These are phyloP conservation scores for Xanthia icteritia DNA, from an alignment of 2,888 invertebrate species.

Conservation along the genomic window DNA sequence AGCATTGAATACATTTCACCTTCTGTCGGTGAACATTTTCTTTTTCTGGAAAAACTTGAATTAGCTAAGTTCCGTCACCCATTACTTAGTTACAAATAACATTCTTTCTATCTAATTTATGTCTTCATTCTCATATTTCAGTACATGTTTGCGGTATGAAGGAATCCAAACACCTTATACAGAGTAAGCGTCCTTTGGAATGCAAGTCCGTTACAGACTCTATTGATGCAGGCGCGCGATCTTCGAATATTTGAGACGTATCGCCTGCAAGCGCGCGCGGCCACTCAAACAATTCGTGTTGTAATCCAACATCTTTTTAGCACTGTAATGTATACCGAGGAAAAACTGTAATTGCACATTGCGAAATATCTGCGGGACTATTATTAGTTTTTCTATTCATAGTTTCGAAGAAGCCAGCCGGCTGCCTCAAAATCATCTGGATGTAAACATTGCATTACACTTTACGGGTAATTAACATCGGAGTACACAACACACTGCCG, in stretches of 20 bases:
- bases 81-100: slow-evolving; percentile 8
- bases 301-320: slow-evolving; percentile 68
- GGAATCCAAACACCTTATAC: slow-evolving; percentile 50
- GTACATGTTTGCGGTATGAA: slow-evolving; percentile 10
- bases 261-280: slow-evolving; percentile 68
- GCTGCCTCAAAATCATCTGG: slow-evolving; percentile 54
- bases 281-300: slow-evolving; percentile 65
- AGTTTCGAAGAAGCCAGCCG: slow-evolving; percentile 50
- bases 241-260: slow-evolving; percentile 68
- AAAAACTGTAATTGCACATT: slow-evolving; percentile 67
- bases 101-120: slow-evolving; percentile 22
- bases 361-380: slow-evolving; percentile 61
- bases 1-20: not conserved
- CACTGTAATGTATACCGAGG: slow-evolving; percentile 57
- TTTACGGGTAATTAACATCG: slow-evolving; percentile 52
- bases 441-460: slow-evolving; percentile 53
- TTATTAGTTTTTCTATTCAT: slow-evolving; percentile 60
- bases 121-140: slow-evolving; percentile 5
- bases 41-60: slow-evolving; percentile 1
- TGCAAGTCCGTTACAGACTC: slow-evolving; percentile 62
- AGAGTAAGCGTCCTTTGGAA: slow-evolving; percentile 50
- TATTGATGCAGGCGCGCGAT: slow-evolving; percentile 68
- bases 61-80: not conserved
- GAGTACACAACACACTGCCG: slow-evolving; percentile 7
- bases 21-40: not conserved